These are phyloP conservation scores for Acestrorhynchus altus DNA, from an alignment of 2,797 vertebrate species.

Conservation along the genomic window DNA sequence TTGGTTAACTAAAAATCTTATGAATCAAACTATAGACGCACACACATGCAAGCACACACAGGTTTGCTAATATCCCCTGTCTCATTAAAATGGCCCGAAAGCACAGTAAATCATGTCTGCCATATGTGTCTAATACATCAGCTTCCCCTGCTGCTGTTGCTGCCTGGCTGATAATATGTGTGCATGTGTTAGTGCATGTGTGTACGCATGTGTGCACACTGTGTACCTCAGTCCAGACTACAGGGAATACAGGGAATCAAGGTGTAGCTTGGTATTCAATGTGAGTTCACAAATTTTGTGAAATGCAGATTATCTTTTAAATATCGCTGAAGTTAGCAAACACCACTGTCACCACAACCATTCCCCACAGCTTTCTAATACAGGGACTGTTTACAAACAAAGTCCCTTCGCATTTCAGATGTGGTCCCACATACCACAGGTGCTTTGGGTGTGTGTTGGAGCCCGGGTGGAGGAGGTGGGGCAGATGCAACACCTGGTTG, in stretches of 20 bases:
- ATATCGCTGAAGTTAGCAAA: constrained; percentile 5
- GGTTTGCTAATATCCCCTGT: constrained; percentile 23
- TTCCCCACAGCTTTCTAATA: background rate
- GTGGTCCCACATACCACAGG: constrained; percentile 22
- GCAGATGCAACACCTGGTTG: constrained; percentile 27
- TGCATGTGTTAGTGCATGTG: background rate
- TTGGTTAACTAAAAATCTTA: constrained; percentile 46
- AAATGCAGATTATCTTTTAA: background rate
- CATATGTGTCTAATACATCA: constrained; percentile 36
- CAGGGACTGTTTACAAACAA: constrained; percentile 44
- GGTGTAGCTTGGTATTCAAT: background rate
- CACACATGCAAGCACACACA: constrained; percentile 22
- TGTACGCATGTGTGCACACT: background rate
- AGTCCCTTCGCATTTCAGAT: constrained; percentile 3
- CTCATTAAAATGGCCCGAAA: constrained; percentile 38
- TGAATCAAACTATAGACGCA: constrained; percentile 62
- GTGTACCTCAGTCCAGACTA: background rate
- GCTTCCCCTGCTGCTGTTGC: constrained; percentile 11
- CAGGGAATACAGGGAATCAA: background rate
- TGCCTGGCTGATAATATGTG: constrained; percentile 16
- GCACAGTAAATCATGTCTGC: constrained; percentile 26
- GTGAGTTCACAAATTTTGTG: background rate
- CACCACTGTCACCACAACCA: background rate
- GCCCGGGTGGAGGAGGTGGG: constrained; percentile 16
- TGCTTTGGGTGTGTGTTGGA: constrained; percentile 8